Evolutionary conservation across 2,113 vertebrate species (phyloP).

Genomic region (Burhinus bistriatus): DNA sequence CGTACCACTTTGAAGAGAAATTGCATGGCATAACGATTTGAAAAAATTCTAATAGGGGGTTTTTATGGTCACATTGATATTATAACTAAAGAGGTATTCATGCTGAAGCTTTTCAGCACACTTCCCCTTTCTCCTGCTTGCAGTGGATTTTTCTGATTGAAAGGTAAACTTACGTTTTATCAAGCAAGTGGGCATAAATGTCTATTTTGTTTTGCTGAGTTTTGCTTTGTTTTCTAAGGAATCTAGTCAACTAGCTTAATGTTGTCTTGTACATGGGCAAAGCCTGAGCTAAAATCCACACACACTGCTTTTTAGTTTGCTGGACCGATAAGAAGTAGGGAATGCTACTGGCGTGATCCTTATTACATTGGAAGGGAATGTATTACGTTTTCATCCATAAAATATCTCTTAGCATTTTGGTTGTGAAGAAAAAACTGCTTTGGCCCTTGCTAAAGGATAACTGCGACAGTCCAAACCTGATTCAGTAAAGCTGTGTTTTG

Average conservation of each 20-base stretch:
- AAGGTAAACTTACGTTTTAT: background rate
- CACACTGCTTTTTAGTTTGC: background rate
- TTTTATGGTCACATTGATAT: background rate
- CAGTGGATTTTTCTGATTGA: background rate
- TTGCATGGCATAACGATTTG: fast-evolving
- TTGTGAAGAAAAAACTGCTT: background rate
- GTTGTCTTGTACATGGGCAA: background rate
- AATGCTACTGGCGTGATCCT: background rate
- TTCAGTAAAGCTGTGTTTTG: background rate
- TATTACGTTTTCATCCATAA: background rate
- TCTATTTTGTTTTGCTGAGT: background rate
- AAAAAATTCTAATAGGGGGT: too few species aligned
- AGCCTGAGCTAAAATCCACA: background rate
- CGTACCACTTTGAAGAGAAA: background rate
- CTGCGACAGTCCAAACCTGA: background rate
- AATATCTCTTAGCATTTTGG: background rate
- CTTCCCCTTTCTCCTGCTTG: background rate
- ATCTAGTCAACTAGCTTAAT: background rate
- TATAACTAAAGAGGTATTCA: background rate
- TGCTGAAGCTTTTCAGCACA: background rate
- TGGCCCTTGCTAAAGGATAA: background rate
- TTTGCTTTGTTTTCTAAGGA: background rate
- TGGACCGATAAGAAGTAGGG: background rate
- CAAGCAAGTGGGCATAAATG: background rate
- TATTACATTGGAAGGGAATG: background rate